Percentiles rank a stretch among this genome's conserved stretches.
Evolutionary conservation across 2,113 vertebrate species (phyloP).

Genomic region (Percopsis transmontana): DNA sequence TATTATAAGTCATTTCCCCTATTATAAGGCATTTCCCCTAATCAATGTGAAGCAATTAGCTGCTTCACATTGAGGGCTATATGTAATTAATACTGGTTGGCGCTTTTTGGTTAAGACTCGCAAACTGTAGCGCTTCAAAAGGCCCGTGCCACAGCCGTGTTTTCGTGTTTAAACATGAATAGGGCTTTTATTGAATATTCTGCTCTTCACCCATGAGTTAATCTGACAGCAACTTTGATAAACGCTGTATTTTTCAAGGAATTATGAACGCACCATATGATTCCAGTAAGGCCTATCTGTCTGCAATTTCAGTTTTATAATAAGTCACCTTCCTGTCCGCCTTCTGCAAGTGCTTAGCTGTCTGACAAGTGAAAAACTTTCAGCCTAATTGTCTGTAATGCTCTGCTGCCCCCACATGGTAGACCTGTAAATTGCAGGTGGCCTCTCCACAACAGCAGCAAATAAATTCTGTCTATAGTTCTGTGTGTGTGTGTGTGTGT

Average conservation of each 20-base stretch:
- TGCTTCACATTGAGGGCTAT: conserved; percentile 17
- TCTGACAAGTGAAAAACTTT: too few species aligned
- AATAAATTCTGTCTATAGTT: not conserved
- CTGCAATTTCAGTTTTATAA: not conserved
- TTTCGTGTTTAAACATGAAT: too few species aligned
- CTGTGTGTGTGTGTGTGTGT: conserved; percentile 7
- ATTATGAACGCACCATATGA: not conserved
- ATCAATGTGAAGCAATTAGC: conserved; percentile 25
- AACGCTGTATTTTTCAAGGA: not conserved
- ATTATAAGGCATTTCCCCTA: conserved; percentile 34
- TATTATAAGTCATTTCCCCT: conserved; percentile 34
- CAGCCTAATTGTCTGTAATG: conserved; percentile 16
- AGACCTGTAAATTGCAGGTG: conserved; percentile 19
- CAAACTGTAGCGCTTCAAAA: conserved; percentile 10
- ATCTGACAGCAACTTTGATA: not conserved
- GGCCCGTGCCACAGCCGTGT: not conserved
- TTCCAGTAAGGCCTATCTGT: not conserved
- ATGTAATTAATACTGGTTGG: conserved; percentile 21
- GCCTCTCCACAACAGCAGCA: not conserved
- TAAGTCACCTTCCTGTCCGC: conserved; percentile 39
- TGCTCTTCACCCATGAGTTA: not conserved
- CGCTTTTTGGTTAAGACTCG: conserved; percentile 19
- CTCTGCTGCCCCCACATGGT: conserved; percentile 71
- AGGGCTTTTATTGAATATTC: not conserved
- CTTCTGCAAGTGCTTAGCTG: not conserved